These are phyloP conservation scores for Caenorhabditis brenneri DNA, from an alignment of 1,140 invertebrate species.

Conservation along the genomic window DNA sequence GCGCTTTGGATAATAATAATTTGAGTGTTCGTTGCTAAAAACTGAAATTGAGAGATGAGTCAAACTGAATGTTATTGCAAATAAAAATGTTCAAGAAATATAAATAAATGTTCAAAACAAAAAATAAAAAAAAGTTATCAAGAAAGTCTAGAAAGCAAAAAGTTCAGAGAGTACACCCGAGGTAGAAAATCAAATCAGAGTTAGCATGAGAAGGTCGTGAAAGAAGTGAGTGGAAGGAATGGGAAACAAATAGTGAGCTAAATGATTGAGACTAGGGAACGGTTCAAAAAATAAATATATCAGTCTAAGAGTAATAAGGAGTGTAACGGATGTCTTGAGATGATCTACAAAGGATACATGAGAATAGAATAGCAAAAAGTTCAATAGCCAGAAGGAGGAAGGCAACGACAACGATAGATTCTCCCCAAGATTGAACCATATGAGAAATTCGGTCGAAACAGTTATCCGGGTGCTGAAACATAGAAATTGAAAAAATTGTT, in stretches of 20 bases:
- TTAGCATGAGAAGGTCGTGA: neutral
- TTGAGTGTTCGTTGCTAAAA: neutral
- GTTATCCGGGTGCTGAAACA: constrained; percentile 57
- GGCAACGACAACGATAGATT: constrained; percentile 60
- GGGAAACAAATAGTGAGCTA: neutral
- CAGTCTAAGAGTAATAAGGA: constrained; percentile 65
- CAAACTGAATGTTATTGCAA: no score
- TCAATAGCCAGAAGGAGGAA: constrained; percentile 64
- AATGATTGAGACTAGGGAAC: neutral
- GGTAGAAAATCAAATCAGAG: neutral
- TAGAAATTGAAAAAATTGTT: neutral
- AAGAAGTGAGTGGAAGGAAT: neutral
- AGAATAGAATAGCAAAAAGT: constrained; percentile 65
- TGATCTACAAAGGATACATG: constrained; percentile 64
- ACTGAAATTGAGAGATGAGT: neutral
- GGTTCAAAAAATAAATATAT: no score
- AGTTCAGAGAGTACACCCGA: no score
- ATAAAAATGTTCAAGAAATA: neutral
- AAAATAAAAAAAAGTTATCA: no score
- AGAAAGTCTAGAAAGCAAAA: no score
- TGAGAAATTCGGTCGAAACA: constrained; percentile 61
- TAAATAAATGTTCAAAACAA: neutral
- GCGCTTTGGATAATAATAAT: constrained; percentile 21
- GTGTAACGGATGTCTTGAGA: constrained; percentile 65
- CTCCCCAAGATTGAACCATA: constrained; percentile 60